A percentile compares a stretch with the other conserved stretches of the same genome.
phyloP scores from a whole-genome alignment of 2,113 vertebrate genomes.

The Scomber colias region DNA sequence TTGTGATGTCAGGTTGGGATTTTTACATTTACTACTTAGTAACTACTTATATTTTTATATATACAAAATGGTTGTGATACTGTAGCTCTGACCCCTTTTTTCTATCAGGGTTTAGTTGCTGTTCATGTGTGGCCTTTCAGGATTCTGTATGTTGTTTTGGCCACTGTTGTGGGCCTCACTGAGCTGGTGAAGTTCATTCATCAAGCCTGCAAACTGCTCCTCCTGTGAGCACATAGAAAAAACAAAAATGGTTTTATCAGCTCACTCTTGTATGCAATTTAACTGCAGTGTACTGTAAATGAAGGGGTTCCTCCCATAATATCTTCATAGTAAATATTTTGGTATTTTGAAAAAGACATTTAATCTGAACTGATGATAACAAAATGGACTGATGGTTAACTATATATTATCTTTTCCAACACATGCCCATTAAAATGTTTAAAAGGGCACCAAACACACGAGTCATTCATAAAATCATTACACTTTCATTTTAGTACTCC shows the following conservation, averaged over 20 bases:
- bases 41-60: background rate
- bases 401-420: too few relatives aligned
- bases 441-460: background rate
- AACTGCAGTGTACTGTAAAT: background rate
- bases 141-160: conserved; percentile 56
- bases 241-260: background rate
- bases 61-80: conserved; percentile 1
- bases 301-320: background rate
- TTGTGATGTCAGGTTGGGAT: background rate
- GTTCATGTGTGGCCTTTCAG: conserved; percentile 48
- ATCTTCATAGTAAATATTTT: background rate
- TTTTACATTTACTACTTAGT: background rate
- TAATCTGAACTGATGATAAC: background rate
- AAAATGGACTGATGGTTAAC: background rate
- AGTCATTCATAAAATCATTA: background rate
- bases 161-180: conserved; percentile 42
- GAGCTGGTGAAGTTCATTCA: conserved; percentile 75
- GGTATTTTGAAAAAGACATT: background rate
- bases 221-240: conserved; percentile 70
- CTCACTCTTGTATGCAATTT: background rate
- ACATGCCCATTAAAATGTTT: too few relatives aligned
- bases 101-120: conserved; percentile 46
- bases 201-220: conserved; percentile 82
- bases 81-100: background rate
- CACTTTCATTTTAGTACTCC: background rate